Evolutionary conservation across 2,888 invertebrate genomes (phyloP), one percentile per base, ranked within the genome.

Genomic region (Callimorpha dominula): DNA sequence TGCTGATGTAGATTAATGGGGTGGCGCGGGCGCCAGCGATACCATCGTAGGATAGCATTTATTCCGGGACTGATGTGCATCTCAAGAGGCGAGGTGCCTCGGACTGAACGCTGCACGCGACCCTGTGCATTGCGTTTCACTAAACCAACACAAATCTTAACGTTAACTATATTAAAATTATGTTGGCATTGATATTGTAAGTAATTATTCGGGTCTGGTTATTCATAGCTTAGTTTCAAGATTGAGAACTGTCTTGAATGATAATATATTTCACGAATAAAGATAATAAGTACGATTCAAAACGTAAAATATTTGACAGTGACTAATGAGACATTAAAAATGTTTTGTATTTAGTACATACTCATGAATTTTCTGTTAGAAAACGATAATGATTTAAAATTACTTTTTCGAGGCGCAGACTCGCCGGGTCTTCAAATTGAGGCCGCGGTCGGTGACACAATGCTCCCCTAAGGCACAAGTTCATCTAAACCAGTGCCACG

Each of bases 1-100:
- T 94, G 94, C 92, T 94, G 95, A 95, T 95, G 94, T 93, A 94
- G 95, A 95, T 95, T 93, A 95, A 95, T 95, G 92, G 91, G 91
- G 94, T 93, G 93, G 92, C 92, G 87, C 89, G 86, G 90, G 89
- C 90, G 91, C 87, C 88, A 85, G 83, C 81, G 94, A 94, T 95
- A 92, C 88, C 89, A 93, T 94, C 94, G 89, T 84, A 83, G 88
- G 91, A 92, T 91, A 89, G 88, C 88, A 86, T 89, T 89, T 91
- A 92, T 91, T 92, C 91, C 89, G 88, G 90, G 92, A 90, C 90
- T 89, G 93, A 93, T 92, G 92, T 78, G 85, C 89, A 93, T 93
- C 93, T 90, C 81, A 72, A 69, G 70, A 71, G 71, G 74, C 82
- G 83, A 82, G 83, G 84, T 83, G 86, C 81, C 83, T 81, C 71